Evolutionary conservation across 1,140 invertebrate genomes (phyloP).

Genomic region (Caenorhabditis remanei): DNA sequence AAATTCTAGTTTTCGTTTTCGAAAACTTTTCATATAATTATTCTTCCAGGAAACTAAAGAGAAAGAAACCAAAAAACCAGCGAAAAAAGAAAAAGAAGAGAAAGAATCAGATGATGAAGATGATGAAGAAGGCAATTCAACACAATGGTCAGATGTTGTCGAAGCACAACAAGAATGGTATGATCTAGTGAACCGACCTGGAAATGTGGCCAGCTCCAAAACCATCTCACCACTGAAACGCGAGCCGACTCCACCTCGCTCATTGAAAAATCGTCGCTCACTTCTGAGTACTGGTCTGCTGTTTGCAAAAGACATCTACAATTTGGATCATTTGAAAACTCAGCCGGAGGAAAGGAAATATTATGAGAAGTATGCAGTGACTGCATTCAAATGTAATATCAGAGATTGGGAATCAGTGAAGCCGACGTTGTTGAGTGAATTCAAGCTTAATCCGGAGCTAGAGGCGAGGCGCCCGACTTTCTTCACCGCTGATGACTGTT

Average conservation of each 20-base stretch:
- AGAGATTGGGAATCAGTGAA: constrained; percentile 59
- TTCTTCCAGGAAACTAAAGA: constrained; percentile 52
- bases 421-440: constrained; percentile 40
- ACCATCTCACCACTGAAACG: neutral
- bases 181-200: constrained; percentile 12
- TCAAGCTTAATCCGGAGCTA: neutral
- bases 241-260: neutral
- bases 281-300: constrained; percentile 66
- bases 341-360: constrained; percentile 16
- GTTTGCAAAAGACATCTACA: constrained; percentile 69
- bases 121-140: constrained; percentile 65
- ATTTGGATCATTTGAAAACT: constrained; percentile 60
- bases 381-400: constrained; percentile 19
- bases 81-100: constrained; percentile 54
- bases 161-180: constrained; percentile 57
- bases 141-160: constrained; percentile 56
- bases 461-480: constrained; percentile 24
- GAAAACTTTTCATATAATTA: neutral
- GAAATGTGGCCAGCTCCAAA: neutral
- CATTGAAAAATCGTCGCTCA: constrained; percentile 27
- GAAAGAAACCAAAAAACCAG: constrained; percentile 50
- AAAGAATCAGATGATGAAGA: constrained; percentile 68
- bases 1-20: neutral
- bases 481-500: constrained; percentile 61
- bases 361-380: constrained; percentile 60